Evolutionary conservation across 2,888 invertebrate genomes (phyloP).

Genomic region (Xiphydria camelus): DNA sequence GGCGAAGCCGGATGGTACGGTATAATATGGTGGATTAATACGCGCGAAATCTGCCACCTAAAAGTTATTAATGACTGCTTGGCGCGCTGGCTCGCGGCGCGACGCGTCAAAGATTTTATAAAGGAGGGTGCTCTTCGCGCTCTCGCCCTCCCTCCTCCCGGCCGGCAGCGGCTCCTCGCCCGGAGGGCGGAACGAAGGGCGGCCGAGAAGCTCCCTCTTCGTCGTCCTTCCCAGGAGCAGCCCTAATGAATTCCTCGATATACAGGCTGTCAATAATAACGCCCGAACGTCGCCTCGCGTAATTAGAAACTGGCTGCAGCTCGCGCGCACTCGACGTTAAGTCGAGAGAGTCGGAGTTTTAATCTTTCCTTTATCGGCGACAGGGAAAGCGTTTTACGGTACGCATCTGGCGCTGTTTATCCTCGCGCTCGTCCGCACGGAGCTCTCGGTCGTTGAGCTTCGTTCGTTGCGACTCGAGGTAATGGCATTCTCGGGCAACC

Average conservation of each 20-base stretch:
- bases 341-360: constrained; percentile 6
- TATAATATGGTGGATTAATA: constrained; percentile 57
- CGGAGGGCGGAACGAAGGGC: constrained; percentile 3
- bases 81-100: constrained; percentile 32
- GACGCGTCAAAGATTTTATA: constrained; percentile 56
- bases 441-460: no score
- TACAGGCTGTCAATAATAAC: constrained; percentile 12
- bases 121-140: constrained; percentile 29
- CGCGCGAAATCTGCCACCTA: constrained; percentile 57
- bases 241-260: constrained; percentile 4
- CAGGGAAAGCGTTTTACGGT: constrained; percentile 27
- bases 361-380: constrained; percentile 22
- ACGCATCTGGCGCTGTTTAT: no score
- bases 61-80: constrained; percentile 57
- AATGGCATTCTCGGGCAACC: no score
- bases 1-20: constrained; percentile 33
- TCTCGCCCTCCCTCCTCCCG: constrained; percentile 12
- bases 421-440: no score
- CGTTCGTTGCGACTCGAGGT: no score
- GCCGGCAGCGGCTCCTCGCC: constrained; percentile 1
- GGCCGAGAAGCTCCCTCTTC: constrained; percentile 2
- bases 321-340: no score
- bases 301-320: constrained; percentile 11
- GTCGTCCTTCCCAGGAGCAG: background rate
- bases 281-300: constrained; percentile 1